phyloP scores from a whole-genome alignment of 2,797 vertebrate species.

The Avahi laniger region DNA sequence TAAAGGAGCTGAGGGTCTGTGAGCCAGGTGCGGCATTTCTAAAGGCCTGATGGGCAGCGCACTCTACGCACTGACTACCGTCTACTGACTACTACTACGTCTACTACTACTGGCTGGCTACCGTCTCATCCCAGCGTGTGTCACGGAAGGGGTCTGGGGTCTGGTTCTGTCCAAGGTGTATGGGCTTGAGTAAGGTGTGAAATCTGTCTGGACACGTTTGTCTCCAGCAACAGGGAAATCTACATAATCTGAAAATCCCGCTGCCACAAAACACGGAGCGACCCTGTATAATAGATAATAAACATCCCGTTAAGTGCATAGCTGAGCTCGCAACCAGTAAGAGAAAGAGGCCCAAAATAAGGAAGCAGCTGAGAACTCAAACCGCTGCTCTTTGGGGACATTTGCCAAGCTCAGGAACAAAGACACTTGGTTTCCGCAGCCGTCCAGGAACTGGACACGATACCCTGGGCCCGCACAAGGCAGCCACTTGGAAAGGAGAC shows the following conservation, averaged over 20 bases:
- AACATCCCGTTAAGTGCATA: not conserved
- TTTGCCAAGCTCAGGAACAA: not conserved
- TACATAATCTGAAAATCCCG: not conserved
- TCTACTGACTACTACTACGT: too few species aligned
- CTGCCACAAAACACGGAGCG: not conserved
- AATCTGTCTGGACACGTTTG: not conserved
- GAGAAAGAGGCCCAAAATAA: not conserved
- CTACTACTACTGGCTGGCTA: not conserved
- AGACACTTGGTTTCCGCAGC: not conserved
- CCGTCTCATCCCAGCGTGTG: not conserved
- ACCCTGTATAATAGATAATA: not conserved
- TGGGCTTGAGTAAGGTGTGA: not conserved
- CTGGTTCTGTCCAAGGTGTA: not conserved
- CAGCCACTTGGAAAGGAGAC: not conserved
- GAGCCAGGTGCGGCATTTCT: not conserved
- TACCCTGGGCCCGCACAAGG: not conserved
- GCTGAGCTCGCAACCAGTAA: not conserved
- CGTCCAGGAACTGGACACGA: not conserved
- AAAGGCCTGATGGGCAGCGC: not conserved
- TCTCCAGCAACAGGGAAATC: not conserved
- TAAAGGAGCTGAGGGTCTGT: not conserved
- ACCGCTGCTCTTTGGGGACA: not conserved
- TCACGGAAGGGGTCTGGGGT: not conserved
- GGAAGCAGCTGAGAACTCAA: not conserved
- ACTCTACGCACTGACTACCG: too few species aligned